Evolutionary conservation across 1,140 invertebrate genomes (phyloP), one percentile per base, ranked within the genome.

Genomic region (Orius laevigatus): DNA sequence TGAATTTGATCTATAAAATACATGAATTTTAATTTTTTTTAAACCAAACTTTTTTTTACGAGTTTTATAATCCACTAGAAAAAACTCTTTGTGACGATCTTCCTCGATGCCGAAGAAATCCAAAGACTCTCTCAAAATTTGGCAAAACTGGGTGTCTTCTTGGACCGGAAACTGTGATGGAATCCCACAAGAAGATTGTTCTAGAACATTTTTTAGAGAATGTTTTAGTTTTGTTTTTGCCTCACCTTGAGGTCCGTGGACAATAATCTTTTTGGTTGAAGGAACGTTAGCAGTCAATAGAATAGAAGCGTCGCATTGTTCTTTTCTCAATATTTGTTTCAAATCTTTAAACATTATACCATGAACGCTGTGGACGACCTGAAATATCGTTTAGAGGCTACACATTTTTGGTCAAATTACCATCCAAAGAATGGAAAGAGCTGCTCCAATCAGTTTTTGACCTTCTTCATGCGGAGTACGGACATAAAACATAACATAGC

Each of bases 311-410:
- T 99, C 95, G 63, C 94, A 98, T 62, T 99, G 96, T 64, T 98
- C 95, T 63, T 98, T 98, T 50, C 95, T 75, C 49, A 99, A 66
- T 51, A 96, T 97, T 70, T 98, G 94, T 60, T 99, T 99, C 10
- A 99, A 68, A 67, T 98, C 96, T 69, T 99, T 99, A 58, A 99
- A 97, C 79, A 96, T 95, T 49, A 99, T 93, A 34, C 94, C 95
- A 62, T 98, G 92, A 0, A 99, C 93, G 62, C 88, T 91, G 53
- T 88, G 84, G 1, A 96, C 90, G 36, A 96, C 81, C 84, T 89
- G 55, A 53, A 64, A 64, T 52, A 48, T 25, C 19, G 32, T 31
- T 10, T 45, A 19, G 32, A 45, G 20, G n/a, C n/a, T n/a, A n/a
- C n/a, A 31, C 32, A 16, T 6, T 5, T 19, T 16, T 42, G 16